Evolutionary conservation across 2,113 vertebrate species (phyloP).

Genomic region (Serilophus lunatus): DNA sequence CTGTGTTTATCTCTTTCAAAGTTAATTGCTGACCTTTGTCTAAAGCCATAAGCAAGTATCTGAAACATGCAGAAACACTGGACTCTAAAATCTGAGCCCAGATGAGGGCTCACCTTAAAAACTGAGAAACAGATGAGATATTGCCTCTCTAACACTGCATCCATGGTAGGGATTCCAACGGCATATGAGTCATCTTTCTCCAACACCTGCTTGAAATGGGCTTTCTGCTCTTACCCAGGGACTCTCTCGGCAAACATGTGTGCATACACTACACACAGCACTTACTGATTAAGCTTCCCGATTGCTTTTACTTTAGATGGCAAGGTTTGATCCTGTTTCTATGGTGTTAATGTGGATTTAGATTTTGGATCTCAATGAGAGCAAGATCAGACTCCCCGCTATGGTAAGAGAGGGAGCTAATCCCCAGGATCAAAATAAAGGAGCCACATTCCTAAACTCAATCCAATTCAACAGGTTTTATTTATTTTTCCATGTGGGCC

Average conservation of each 20-base stretch:
- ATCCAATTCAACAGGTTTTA: conserved; percentile 64
- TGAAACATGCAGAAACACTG: neutral
- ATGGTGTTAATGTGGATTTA: conserved; percentile 57
- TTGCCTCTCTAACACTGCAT: neutral
- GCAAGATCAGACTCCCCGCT: conserved; percentile 57
- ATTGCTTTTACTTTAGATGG: conserved; percentile 25
- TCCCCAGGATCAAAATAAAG: conserved; percentile 64
- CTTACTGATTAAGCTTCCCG: neutral
- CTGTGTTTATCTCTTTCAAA: neutral
- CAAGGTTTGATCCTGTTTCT: conserved; percentile 48
- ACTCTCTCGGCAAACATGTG: neutral
- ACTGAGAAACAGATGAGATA: neutral
- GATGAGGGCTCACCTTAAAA: neutral
- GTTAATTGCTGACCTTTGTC: neutral
- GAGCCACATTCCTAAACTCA: conserved; percentile 51
- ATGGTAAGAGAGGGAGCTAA: conserved; percentile 65
- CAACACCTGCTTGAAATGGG: neutral
- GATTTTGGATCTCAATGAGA: conserved; percentile 49
- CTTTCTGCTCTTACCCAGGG: neutral
- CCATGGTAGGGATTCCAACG: neutral
- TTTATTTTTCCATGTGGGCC: conserved; percentile 64
- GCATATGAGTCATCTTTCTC: neutral
- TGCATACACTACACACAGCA: neutral
- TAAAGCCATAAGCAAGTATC: neutral
- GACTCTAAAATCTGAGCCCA: neutral